Evolutionary conservation across 2,888 invertebrate genomes (phyloP), one percentile per base, ranked within the genome.

Genomic region (Drosophila yooni): DNA sequence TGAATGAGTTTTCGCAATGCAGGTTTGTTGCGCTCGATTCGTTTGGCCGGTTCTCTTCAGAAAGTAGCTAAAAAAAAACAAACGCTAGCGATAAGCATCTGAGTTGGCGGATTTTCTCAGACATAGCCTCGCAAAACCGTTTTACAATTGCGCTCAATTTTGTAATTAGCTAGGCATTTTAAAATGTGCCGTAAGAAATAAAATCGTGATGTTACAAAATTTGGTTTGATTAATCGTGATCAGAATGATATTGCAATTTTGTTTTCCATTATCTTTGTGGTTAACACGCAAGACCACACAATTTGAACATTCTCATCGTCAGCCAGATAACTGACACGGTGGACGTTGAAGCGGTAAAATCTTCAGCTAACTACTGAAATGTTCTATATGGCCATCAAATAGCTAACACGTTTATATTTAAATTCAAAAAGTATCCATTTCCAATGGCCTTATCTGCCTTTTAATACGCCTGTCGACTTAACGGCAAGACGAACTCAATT

Each of bases 391-490:
- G 33, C 57, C 34, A 69, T 78, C 73, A 51, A 68, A 88, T 87
- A 66, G 18, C 36, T 56, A 7, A 51, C 38, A 51, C 18, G 57
- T 61, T 31, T 13, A 40, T 27, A 76, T 63, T 69, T 36, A 38
- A 70, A 64, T 70, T 61, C 15, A 21, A 52, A 56, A 57, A 43
- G 27, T 29, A 50, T 38, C 25, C 21, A 29, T 51, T 54, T 18
- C 27, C 10, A 18, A 40, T n/a, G 27, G 34, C 50, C 61, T 33
- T 43, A 54, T 62, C n/a, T 38, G 43, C 38, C 43, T 76, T 86
- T 83, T 18, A 10, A 4, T 56, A 89, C 76, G 91, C 86, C 68
- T 91, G 91, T 91, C 91, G 69, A 81, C 82, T 91, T 88, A 89
- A n/a, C 57, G 43, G 21, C 46, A 34, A 34, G 18, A 56, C 56